These are phyloP conservation scores for Abramis brama DNA, from an alignment of 2,113 vertebrate genomes.

Conservation along the genomic window DNA sequence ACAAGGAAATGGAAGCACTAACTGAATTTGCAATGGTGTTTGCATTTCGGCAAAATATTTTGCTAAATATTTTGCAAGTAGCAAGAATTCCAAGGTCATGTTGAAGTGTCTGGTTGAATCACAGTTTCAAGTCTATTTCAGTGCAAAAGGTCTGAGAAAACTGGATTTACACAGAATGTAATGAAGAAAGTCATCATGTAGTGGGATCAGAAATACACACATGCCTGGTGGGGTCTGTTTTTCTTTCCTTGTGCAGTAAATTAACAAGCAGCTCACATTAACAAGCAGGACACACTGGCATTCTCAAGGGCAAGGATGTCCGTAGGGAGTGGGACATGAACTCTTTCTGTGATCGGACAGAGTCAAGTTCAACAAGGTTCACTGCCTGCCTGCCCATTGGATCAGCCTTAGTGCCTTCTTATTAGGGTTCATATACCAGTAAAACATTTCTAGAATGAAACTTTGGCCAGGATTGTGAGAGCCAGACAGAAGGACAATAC, in stretches of 20 bases:
- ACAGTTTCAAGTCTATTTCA: not conserved
- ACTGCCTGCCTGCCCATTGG: slow-evolving; percentile 62
- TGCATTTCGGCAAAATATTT: not conserved
- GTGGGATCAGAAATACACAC: not conserved
- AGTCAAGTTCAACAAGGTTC: slow-evolving; percentile 37
- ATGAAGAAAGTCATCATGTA: not conserved
- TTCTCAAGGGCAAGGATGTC: slow-evolving; percentile 33
- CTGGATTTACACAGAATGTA: slow-evolving; percentile 6
- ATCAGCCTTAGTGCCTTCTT: slow-evolving; percentile 67
- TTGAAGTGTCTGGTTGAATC: slow-evolving; percentile 29
- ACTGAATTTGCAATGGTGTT: not conserved
- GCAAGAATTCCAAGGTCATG: not conserved
- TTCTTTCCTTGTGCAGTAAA: slow-evolving; percentile 24
- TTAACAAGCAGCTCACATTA: slow-evolving; percentile 17
- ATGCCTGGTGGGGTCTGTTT: slow-evolving; percentile 1
- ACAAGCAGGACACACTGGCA: not conserved
- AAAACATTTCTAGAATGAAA: slow-evolving; percentile 60
- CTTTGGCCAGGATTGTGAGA: slow-evolving; percentile 83
- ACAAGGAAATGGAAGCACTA: not conserved
- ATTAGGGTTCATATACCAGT: slow-evolving; percentile 74
- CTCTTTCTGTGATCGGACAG: slow-evolving; percentile 15
- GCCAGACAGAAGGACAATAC: slow-evolving; percentile 72
- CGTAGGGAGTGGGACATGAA: not conserved
- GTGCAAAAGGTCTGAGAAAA: not conserved
- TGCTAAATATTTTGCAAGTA: not conserved